phyloP scores from a whole-genome alignment of 92 coral and sea anemone species.

The Bergia puertoricense region DNA sequence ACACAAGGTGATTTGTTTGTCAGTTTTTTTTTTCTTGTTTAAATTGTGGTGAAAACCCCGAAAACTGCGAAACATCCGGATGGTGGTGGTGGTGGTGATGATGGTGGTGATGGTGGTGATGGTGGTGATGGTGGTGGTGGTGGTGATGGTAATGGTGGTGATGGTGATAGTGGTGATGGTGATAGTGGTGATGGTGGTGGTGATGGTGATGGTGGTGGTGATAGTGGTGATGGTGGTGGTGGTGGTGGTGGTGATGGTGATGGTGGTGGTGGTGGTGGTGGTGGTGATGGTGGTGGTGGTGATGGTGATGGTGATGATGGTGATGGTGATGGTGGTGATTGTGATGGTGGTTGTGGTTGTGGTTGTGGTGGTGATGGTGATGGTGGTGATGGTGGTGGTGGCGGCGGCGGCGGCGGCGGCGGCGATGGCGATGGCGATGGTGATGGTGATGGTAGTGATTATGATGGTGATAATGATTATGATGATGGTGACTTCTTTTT shows the following conservation, averaged over 20 bases:
- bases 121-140: too few species aligned
- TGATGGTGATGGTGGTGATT: background rate
- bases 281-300: background rate
- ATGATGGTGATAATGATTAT: background rate
- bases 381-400: background rate
- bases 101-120: too few species aligned
- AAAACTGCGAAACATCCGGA: too few species aligned
- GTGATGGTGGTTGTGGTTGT: background rate
- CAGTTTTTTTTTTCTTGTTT: too few species aligned
- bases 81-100: too few species aligned
- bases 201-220: background rate
- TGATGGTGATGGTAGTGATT: background rate
- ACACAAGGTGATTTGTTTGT: too few species aligned
- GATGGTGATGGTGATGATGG: background rate
- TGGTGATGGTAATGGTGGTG: too few species aligned
- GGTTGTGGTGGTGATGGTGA: background rate
- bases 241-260: background rate
- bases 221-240: background rate
- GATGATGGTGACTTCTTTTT: background rate
- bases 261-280: too few species aligned
- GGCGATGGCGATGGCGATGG: background rate
- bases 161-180: too few species aligned
- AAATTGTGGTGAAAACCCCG: too few species aligned
- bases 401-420: background rate
- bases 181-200: too few species aligned